Conservation (phyloP, 2,113 vertebrate genomes). For the Indicator maculatus region DNA sequence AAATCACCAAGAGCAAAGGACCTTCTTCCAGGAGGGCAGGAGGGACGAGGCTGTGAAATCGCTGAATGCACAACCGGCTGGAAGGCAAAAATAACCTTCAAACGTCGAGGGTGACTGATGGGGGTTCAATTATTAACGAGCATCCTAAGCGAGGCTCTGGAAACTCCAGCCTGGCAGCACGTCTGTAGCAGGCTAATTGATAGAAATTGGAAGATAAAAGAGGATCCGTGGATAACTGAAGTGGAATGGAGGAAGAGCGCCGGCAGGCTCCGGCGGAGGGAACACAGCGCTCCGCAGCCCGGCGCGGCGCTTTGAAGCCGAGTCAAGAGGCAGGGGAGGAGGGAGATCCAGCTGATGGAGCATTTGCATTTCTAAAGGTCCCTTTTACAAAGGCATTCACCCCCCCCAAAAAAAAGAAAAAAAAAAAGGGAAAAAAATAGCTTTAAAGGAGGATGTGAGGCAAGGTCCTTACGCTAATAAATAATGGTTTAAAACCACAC, state of each 20-base stretch:
- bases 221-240: background rate
- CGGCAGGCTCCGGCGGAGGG: background rate
- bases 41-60: background rate
- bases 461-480: background rate
- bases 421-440: background rate
- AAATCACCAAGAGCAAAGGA: background rate
- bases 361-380: slow-evolving; percentile 1
- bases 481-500: background rate
- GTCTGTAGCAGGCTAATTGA: background rate
- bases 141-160: background rate
- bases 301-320: background rate
- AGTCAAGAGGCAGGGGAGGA: background rate
- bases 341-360: background rate
- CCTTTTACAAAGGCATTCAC: background rate
- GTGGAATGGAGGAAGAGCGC: background rate
- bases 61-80: background rate
- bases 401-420: background rate
- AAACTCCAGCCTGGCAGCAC: background rate
- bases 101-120: background rate
- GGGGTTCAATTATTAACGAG: background rate
- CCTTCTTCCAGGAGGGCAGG: background rate
- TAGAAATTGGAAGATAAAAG: background rate
- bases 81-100: background rate
- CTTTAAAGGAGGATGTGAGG: background rate
- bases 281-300: background rate